These are phyloP conservation scores for Danio aesculapii DNA, from an alignment of 2,797 vertebrate species.

Conservation along the genomic window DNA sequence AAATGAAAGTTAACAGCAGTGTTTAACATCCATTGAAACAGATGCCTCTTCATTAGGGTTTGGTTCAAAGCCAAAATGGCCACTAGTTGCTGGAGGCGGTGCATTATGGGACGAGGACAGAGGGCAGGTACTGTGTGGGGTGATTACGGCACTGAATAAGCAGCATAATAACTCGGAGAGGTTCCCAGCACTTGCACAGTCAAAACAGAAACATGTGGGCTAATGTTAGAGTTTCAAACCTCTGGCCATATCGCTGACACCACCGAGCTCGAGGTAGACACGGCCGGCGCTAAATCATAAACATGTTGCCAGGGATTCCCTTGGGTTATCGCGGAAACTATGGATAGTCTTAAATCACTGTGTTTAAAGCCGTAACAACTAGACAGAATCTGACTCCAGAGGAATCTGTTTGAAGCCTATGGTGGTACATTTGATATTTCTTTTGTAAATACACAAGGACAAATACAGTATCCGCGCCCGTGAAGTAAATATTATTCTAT, in stretches of 20 bases:
- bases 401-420: slow-evolving; percentile 39
- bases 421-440: neutral
- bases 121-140: slow-evolving; percentile 82
- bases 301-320: slow-evolving; percentile 61
- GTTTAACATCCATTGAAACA: slow-evolving; percentile 75
- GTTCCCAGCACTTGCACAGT: slow-evolving; percentile 71
- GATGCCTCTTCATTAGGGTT: slow-evolving; percentile 68
- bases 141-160: slow-evolving; percentile 85
- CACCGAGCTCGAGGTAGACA: slow-evolving; percentile 62
- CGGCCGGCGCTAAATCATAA: slow-evolving; percentile 64
- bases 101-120: slow-evolving; percentile 64
- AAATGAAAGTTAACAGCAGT: slow-evolving; percentile 73
- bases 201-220: slow-evolving; percentile 79
- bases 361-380: slow-evolving; percentile 52
- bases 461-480: neutral
- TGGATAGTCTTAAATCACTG: slow-evolving; percentile 58
- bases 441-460: neutral
- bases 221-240: slow-evolving; percentile 75
- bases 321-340: slow-evolving; percentile 48
- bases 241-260: slow-evolving; percentile 64
- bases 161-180: slow-evolving; percentile 78
- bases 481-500: neutral
- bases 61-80: slow-evolving; percentile 65
- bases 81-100: slow-evolving; percentile 59
- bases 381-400: slow-evolving; percentile 35